Evolutionary conservation across 2,797 vertebrate species (phyloP).

Genomic region (Orientallactaga sibirica): DNA sequence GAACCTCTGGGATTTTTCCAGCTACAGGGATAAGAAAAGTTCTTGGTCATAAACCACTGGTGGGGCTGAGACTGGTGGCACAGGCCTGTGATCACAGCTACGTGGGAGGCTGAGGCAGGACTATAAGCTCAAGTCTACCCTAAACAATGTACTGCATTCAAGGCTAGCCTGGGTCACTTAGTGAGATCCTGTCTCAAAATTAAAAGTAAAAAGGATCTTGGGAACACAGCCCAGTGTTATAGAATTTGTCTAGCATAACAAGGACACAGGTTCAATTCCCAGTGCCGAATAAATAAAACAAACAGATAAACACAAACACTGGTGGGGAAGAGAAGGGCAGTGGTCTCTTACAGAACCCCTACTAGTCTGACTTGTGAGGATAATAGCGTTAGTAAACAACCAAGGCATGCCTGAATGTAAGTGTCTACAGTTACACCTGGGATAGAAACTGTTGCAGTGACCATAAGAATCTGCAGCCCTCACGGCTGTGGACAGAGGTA

Average conservation of each 20-base stretch:
- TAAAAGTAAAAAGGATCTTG: not conserved
- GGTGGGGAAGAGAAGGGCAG: not conserved
- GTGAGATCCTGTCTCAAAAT: not conserved
- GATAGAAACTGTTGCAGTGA: not conserved
- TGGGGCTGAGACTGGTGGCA: not conserved
- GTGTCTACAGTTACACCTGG: not conserved
- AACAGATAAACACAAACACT: not conserved
- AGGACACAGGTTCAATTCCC: not conserved
- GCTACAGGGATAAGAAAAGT: not conserved
- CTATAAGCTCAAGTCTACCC: not conserved
- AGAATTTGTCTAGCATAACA: not conserved
- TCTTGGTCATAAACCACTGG: not conserved
- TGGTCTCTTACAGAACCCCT: not conserved
- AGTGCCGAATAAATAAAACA: not conserved
- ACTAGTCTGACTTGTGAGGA: not conserved
- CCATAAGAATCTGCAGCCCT: not conserved
- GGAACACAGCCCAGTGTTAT: not conserved
- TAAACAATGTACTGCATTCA: not conserved
- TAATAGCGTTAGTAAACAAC: not conserved
- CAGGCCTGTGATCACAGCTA: not conserved
- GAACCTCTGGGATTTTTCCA: slow-evolving; percentile 46
- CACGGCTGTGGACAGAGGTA: not conserved
- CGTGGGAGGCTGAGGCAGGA: not conserved
- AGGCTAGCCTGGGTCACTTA: not conserved
- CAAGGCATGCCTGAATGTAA: not conserved